Evolutionary conservation across 2,888 invertebrate genomes (phyloP).

Genomic region (Ceriagrion tenellum): DNA sequence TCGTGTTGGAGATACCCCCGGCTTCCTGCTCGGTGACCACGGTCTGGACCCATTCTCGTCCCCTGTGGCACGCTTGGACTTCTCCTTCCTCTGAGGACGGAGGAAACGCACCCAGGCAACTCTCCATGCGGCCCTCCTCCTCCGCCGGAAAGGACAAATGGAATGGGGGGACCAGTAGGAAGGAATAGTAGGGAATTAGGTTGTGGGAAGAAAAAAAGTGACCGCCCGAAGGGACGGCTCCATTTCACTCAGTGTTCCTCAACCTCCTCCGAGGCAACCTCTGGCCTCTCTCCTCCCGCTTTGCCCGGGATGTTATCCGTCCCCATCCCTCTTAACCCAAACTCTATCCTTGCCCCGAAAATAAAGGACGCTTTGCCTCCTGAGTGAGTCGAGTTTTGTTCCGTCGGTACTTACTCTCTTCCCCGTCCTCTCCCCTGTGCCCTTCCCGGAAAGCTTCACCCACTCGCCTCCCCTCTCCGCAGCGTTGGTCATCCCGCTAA

Average conservation of each 20-base stretch:
- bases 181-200: neutral
- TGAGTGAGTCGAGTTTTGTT: neutral
- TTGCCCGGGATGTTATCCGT: neutral
- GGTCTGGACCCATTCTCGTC: neutral
- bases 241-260: conserved; percentile 1
- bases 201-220: conserved; percentile 29
- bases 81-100: neutral
- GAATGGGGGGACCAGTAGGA: neutral
- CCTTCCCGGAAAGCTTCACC: neutral
- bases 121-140: neutral
- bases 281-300: neutral
- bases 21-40: neutral
- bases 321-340: conserved; percentile 10
- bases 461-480: neutral
- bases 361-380: neutral
- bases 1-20: neutral
- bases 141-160: neutral
- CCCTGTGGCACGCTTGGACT: neutral
- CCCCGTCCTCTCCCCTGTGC: neutral
- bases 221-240: neutral
- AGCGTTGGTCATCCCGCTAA: neutral
- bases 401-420: neutral
- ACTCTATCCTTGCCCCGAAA: neutral
- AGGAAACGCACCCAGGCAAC: neutral
- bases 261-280: neutral